Evolutionary conservation across 23 tunicate genomes (phyloP).

Genomic region (Oikopleura albicans): DNA sequence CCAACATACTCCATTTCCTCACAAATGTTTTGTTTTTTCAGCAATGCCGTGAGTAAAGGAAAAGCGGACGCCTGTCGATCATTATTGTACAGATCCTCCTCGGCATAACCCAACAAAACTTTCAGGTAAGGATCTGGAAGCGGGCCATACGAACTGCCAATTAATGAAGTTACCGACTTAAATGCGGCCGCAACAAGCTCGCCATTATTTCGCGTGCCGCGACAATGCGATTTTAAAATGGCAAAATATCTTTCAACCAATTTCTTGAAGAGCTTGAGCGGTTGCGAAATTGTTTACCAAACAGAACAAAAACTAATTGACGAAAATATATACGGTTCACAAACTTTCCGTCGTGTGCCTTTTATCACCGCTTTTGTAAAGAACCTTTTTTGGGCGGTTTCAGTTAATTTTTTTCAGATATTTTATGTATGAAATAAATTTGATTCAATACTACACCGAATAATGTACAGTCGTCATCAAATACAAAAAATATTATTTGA

Average conservation of each 20-base stretch:
- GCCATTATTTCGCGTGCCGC: constrained; percentile 29
- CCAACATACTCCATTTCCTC: background rate
- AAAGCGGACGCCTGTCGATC: constrained; percentile 24
- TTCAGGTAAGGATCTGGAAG: constrained; percentile 33
- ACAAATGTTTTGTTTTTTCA: background rate
- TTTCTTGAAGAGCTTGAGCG: background rate
- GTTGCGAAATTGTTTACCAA: too few relatives aligned
- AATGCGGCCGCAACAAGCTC: constrained; percentile 34
- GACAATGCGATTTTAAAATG: constrained; percentile 32
- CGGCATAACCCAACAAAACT: constrained; percentile 53
- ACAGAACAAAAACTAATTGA: too few relatives aligned
- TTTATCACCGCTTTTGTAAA: too few relatives aligned
- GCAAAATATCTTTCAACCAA: constrained; percentile 21
- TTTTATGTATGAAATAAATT: too few relatives aligned
- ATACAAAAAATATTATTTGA: too few relatives aligned
- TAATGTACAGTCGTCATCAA: too few relatives aligned
- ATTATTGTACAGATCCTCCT: constrained; percentile 36
- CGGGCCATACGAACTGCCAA: constrained; percentile 30
- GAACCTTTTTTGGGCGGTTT: too few relatives aligned
- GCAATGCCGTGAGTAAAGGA: background rate
- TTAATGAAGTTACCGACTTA: constrained; percentile 40
- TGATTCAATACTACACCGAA: too few relatives aligned
- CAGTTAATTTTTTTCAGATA: too few relatives aligned
- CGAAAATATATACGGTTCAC: too few relatives aligned
- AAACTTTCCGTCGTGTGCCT: too few relatives aligned